Percentiles rank a stretch among this genome's conserved stretches.
Conservation (phyloP, 2,113 vertebrate species). For the Gavialis gangeticus region DNA sequence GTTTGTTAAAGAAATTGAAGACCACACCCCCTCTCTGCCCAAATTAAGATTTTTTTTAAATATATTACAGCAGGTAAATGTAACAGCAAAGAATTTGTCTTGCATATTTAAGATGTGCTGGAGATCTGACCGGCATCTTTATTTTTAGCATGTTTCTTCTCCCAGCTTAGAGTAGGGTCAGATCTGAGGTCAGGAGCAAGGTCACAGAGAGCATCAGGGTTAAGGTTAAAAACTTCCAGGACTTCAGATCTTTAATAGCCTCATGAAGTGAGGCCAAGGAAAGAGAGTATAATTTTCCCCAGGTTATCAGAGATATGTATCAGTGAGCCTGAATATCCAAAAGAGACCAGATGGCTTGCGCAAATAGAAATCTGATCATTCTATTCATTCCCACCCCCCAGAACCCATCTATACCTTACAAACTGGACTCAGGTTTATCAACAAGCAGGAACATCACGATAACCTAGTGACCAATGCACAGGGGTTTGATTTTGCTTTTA, state of each 20-base stretch:
- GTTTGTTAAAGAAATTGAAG: not conserved
- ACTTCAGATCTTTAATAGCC: not conserved
- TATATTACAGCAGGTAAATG: not conserved
- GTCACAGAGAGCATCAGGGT: not conserved
- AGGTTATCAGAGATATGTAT: not conserved
- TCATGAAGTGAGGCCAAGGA: not conserved
- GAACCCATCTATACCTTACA: not conserved
- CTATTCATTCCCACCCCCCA: not conserved
- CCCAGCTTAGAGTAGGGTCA: slow-evolving; percentile 3
- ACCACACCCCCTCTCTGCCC: not conserved
- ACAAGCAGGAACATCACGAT: not conserved
- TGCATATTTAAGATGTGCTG: not conserved
- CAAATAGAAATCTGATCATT: not conserved
- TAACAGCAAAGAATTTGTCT: not conserved
- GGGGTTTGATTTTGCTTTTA: not conserved
- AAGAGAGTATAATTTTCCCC: not conserved
- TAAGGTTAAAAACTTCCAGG: not conserved
- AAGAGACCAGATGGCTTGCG: not conserved
- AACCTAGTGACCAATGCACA: not conserved
- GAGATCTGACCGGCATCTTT: not conserved
- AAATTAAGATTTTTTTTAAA: not conserved
- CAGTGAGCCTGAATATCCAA: not conserved
- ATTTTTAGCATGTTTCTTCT: not conserved
- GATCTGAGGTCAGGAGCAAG: slow-evolving; percentile 20
- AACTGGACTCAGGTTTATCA: not conserved